phyloP scores from a whole-genome alignment of 2,888 invertebrate species.

The Ormyrus nitidulus region DNA sequence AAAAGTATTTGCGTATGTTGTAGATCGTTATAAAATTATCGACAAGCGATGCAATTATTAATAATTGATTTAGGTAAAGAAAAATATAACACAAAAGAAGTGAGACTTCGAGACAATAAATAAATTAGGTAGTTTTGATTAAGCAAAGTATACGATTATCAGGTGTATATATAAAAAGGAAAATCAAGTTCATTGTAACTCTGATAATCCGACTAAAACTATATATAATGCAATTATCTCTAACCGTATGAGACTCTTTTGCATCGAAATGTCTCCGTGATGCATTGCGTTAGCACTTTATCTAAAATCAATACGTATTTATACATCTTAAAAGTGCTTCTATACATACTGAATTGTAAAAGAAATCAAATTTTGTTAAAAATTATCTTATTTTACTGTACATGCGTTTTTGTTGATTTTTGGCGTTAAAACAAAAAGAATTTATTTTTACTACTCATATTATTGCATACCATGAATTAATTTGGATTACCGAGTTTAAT shows the following conservation, averaged over 20 bases:
- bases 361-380: constrained; percentile 27
- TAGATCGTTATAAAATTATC: constrained; percentile 31
- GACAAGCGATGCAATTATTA: constrained; percentile 9
- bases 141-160: constrained; percentile 52
- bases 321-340: constrained; percentile 22
- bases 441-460: not conserved
- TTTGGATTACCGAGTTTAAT: too few relatives aligned
- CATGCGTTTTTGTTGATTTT: constrained; percentile 22
- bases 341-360: constrained; percentile 4
- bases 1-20: constrained; percentile 15
- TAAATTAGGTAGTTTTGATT: constrained; percentile 68
- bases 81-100: constrained; percentile 47
- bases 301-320: constrained; percentile 24
- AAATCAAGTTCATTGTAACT: constrained; percentile 41
- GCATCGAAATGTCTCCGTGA: constrained; percentile 36
- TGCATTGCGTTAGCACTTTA: not conserved
- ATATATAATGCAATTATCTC: constrained; percentile 28
- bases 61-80: constrained; percentile 24
- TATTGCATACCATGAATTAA: too few relatives aligned
- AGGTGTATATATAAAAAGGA: constrained; percentile 36
- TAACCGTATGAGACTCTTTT: constrained; percentile 11
- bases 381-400: constrained; percentile 4
- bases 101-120: constrained; percentile 63
- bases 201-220: constrained; percentile 44
- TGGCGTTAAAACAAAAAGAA: not conserved